These are phyloP conservation scores for Junonia oenone DNA, from an alignment of 2,888 invertebrate genomes.

Conservation along the genomic window DNA sequence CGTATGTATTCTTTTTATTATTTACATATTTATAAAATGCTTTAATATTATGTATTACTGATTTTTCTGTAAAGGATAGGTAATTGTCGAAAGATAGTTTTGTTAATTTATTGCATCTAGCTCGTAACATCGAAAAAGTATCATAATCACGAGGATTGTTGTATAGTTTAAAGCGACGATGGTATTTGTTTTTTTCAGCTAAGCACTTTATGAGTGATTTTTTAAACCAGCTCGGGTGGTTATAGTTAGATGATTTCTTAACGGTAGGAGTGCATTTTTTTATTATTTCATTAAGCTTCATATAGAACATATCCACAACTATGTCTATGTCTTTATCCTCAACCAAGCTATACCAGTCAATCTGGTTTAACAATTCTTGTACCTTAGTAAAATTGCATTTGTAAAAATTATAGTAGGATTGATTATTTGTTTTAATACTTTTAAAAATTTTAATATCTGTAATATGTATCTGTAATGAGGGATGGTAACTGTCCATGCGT, in stretches of 20 bases:
- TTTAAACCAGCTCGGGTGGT: slow-evolving; percentile 1
- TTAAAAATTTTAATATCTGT: neutral
- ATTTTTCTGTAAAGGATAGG: neutral
- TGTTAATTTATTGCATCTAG: slow-evolving; percentile 5
- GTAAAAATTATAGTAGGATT: neutral
- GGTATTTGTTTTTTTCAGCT: slow-evolving; percentile 11
- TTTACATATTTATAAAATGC: neutral
- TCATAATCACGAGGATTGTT: slow-evolving; percentile 8
- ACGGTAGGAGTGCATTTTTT: neutral
- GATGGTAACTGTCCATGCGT: slow-evolving; percentile 2
- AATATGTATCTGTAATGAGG: neutral
- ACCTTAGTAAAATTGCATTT: slow-evolving; percentile 6
- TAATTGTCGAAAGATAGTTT: neutral
- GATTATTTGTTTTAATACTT: neutral
- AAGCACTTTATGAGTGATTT: slow-evolving; percentile 1
- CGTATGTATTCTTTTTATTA: neutral
- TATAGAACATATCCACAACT: slow-evolving; percentile 4
- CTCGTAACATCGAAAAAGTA: slow-evolving; percentile 4
- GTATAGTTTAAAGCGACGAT: neutral
- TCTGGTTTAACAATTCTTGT: neutral
- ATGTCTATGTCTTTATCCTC: neutral
- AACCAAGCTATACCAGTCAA: neutral
- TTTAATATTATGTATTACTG: neutral
- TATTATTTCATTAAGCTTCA: neutral
- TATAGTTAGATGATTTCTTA: neutral